Base-by-base conservation (phyloP, 2,113 vertebrate species). In the Platanista minor region DNA sequence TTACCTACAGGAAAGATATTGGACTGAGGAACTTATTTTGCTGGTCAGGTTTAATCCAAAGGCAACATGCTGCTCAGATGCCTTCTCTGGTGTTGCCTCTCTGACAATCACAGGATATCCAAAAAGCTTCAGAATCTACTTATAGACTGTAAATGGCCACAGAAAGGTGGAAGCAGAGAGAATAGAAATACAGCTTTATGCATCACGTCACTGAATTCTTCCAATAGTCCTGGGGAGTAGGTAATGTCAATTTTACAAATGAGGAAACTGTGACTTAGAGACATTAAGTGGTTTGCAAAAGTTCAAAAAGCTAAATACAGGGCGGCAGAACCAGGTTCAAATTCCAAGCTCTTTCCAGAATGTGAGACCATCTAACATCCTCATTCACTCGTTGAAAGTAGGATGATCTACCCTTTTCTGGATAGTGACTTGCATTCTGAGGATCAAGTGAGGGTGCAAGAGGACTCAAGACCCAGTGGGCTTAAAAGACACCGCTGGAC, bases 21-120 rank as follows among this genome's bases (percentile, higher is more conserved):
- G 54, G 66, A 33, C 80, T 36, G 66, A 46, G 31, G 52, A 78
- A 39, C 46, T 92, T 92, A 67, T 90, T 97, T 49, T 36, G 36
- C 87, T 87, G 49, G 27, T 62, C 82, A 36, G 57, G 31, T 66
- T 94, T 94, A 91, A 93, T 93, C 43, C 85, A 41, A 36, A 92
- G 77, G 46, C 96, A 96, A 77, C 61, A 59, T 2, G 2, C 9
- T 74, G 33, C 87, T 87, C 29, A 62, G 54, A 61, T 43, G 27
- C 31, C 43, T 84, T 90, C 66, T 59, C 43, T 74, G 64, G 23
- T 52, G 39, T 41, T 33, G 36, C 66, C 62, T 41, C 67, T 92
- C 39, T 82, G 81, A 82, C 66, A 94, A 41, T 61, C 72, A 92
- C 13, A 46, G 46, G 12, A 74, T 54, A 61, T n/a, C 81, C 46